A percentile compares a stretch with the other conserved stretches of the same genome.
phyloP scores from a whole-genome alignment of 2,113 vertebrate genomes.

The Chionomys nivalis region DNA sequence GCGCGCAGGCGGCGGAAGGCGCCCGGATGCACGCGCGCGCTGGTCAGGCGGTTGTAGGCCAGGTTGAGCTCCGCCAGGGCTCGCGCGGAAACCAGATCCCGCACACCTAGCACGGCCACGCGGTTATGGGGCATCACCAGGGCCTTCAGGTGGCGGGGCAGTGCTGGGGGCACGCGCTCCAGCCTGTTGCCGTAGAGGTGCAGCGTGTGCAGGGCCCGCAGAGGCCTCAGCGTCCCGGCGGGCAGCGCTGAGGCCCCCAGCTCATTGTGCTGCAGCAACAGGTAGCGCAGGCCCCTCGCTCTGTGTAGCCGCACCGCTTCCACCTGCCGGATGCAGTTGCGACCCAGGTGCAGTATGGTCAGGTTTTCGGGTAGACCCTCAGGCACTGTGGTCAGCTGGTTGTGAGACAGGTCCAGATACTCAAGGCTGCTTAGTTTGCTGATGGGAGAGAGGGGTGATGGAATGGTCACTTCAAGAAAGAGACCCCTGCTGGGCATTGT shows the following conservation, averaged over 20 bases:
- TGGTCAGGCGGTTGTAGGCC: conserved; percentile 81
- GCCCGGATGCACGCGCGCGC: conserved; percentile 68
- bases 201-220: conserved; percentile 80
- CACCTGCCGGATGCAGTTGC: conserved; percentile 75
- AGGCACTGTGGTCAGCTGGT: conserved; percentile 75
- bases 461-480: not conserved
- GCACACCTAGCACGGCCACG: conserved; percentile 43
- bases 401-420: conserved; percentile 84
- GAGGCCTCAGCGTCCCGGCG: conserved; percentile 34
- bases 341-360: conserved; percentile 79
- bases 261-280: conserved; percentile 81
- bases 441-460: not conserved
- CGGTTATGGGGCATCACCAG: conserved; percentile 83
- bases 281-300: conserved; percentile 73
- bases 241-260: conserved; percentile 69
- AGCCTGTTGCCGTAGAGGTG: conserved; percentile 82
- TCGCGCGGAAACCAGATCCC: conserved; percentile 59
- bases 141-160: conserved; percentile 77
- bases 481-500: not conserved
- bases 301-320: conserved; percentile 54
- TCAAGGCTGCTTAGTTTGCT: conserved; percentile 81
- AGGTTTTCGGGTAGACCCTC: conserved; percentile 73
- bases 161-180: conserved; percentile 60
- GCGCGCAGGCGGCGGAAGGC: conserved; percentile 77
- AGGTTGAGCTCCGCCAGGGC: conserved; percentile 80